Evolutionary conservation across 1,140 invertebrate species (phyloP), one percentile per base, ranked within the genome.

Genomic region (Diuraphis noxia): DNA sequence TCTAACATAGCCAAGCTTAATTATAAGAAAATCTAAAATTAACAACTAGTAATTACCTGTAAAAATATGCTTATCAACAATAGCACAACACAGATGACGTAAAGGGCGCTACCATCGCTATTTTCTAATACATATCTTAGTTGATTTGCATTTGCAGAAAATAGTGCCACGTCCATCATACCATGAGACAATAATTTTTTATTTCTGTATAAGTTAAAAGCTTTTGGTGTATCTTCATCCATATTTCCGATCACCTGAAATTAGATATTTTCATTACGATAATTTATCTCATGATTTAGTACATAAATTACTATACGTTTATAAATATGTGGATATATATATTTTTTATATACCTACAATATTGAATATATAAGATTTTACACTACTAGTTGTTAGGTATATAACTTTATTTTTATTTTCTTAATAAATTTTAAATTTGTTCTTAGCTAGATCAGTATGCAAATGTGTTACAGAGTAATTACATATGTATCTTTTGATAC

Each of bases 131-230:
- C 96, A 93, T 98, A 98, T 92, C 97, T 96, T 72, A 98, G 94
- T 93, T 98, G 97, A 93, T 97, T 98, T 2, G 97, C 97, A 94
- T 98, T 97, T 0, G 96, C 96, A 0, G 96, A 96, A 5, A 97
- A 95, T 25, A 97, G 94, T 0, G 97, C 97, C 77, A 97, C 94
- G 93, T 97, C 97, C 96, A 97, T 97, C 97, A 97, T 97, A 2
- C 97, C 97, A 93, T 98, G 97, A 0, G 97, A 97, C 49, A 98
- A 94, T 19, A 97, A 98, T 93, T 98, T 98, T 93, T 98, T 98
- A 91, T 98, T 97, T 92, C 98, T 97, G 94, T 98, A 98, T 4
- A 97, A 95, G 94, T 98, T 98, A 19, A 97, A 95, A 93, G 98
- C 97, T 4, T 85, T 88, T 21, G 92, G 87, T 6, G 88, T 79